phyloP scores from a whole-genome alignment of 2,888 invertebrate species.

The Lissonota sp. region DNA sequence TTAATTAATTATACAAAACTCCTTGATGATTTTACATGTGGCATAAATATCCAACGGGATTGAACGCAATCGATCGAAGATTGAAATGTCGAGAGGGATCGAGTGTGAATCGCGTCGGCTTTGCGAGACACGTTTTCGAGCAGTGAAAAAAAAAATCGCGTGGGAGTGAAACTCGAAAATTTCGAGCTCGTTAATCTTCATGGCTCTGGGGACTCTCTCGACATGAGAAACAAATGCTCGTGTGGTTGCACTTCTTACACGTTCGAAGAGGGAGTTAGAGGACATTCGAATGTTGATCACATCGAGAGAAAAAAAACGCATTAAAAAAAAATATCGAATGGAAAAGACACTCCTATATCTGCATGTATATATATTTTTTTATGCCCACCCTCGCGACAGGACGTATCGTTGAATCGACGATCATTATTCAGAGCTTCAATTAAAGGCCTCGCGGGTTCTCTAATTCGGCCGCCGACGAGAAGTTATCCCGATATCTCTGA shows the following conservation, averaged over 20 bases:
- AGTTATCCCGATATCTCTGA: conserved; percentile 80
- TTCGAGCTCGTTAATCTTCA: conserved; percentile 53
- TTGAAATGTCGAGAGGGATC: too few relatives aligned
- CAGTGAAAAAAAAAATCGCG: conserved; percentile 6
- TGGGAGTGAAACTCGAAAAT: conserved; percentile 37
- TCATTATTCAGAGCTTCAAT: conserved; percentile 83
- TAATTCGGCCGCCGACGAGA: conserved; percentile 79
- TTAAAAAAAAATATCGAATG: neutral
- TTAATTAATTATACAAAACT: too few relatives aligned
- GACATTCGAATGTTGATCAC: conserved; percentile 6
- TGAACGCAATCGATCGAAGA: too few relatives aligned
- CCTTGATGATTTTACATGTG: too few relatives aligned
- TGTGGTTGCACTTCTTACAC: neutral
- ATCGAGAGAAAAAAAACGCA: conserved; percentile 13
- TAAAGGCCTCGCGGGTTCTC: conserved; percentile 80
- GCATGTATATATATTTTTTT: neutral
- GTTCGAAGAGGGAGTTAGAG: neutral
- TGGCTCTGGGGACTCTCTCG: conserved; percentile 28
- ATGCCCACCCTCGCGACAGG: conserved; percentile 72
- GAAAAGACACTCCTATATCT: neutral
- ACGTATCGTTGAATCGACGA: conserved; percentile 79
- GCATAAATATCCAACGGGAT: too few relatives aligned
- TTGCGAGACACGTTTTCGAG: too few relatives aligned
- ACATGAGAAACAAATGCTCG: neutral
- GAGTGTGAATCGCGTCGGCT: too few relatives aligned